Conservation (phyloP, 2,113 vertebrate genomes). For the Arvicanthis niloticus region DNA sequence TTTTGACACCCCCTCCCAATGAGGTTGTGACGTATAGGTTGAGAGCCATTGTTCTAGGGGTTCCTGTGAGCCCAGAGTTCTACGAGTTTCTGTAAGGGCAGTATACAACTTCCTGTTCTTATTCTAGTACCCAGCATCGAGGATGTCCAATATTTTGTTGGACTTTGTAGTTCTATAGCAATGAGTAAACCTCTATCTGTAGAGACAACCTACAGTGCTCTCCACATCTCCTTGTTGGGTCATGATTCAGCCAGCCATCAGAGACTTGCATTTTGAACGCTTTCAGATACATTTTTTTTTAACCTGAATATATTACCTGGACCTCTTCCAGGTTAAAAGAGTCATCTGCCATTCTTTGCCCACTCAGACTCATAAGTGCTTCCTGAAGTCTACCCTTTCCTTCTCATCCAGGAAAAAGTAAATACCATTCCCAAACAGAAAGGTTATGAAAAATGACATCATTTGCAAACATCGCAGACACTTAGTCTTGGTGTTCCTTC, state of each 20-base stretch:
- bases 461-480: not conserved
- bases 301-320: not conserved
- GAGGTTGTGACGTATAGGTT: not conserved
- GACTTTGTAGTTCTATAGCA: not conserved
- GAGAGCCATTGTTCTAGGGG: not conserved
- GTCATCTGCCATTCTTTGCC: conserved; percentile 8
- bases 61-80: not conserved
- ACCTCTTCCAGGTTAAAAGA: not conserved
- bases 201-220: not conserved
- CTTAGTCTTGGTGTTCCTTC: conserved; percentile 46
- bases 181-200: not conserved
- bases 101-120: not conserved
- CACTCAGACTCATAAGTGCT: not conserved
- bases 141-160: not conserved
- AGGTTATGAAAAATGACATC: conserved; percentile 49
- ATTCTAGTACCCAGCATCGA: not conserved
- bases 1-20: not conserved
- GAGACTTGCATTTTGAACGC: conserved; percentile 20
- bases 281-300: not conserved
- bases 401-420: conserved; percentile 48
- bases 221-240: not conserved
- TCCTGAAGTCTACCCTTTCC: not conserved
- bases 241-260: conserved; percentile 32
- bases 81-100: not conserved
- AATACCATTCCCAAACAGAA: conserved; percentile 15